Base-by-base conservation (phyloP, 35 echinoderm and acorn worm species). In the Amphiura filiformis region DNA sequence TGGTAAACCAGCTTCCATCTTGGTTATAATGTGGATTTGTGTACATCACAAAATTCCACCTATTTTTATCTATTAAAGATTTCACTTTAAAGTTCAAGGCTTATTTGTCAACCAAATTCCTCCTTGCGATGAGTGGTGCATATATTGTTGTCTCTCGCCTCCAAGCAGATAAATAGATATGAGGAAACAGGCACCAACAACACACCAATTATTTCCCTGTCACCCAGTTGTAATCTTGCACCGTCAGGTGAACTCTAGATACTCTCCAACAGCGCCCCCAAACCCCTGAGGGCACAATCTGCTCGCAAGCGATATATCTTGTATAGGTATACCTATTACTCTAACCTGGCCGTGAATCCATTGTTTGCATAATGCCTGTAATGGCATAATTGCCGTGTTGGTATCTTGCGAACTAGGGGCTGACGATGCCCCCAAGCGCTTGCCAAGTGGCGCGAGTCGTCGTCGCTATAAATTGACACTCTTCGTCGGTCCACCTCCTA, bases 361-460 rank as follows among this genome's bases (percentile, higher is more conserved):
- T 70, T 70, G 61, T 70, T 70, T 70, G 61, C 61, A 70, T 26
- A 70, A 30, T 70, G 28, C 15, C 15, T 13, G 61, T 30, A 70
- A 70, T 70, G 61, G 61, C 61, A n/a, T 70, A 70, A 70, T 70
- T 70, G 61, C 61, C 28, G 61, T 70, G 61, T 70, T 70, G 61
- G 61, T 70, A 70, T 70, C 61, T 52, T 70, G 61, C 61, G n/a
- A n/a, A 70, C 61, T n/a, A n/a, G 61, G 15, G 28, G 61, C 61
- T 70, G 61, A 30, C 61, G 26, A 70, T 70, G 61, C 61, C 61
- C 61, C 28, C 26, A 23, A 23, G 61, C 7, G 61, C 61, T 70
- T 70, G 26, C 61, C 2, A 47, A n/a, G n/a, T n/a, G n/a, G 41
- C 26, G 61, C 61, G 4, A 70, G 61, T 70, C 9, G 61, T 15